Conservation (phyloP, 1,140 invertebrate genomes). For the Brachionus paranguensis region DNA sequence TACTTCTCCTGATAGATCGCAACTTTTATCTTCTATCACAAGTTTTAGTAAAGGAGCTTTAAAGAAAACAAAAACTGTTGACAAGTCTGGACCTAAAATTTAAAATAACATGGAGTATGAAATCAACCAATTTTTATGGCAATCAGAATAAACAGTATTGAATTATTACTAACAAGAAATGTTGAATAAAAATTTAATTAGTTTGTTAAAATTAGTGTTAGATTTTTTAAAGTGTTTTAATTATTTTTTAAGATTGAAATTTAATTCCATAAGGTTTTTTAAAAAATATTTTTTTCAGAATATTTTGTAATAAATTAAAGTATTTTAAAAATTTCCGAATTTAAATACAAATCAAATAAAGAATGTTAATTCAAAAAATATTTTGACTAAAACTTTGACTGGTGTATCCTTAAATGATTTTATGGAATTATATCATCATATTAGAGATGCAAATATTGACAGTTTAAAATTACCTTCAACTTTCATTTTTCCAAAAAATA, state of each 20-base stretch:
- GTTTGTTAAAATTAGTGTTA: neutral
- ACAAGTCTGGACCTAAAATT: conserved; percentile 49
- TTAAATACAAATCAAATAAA: neutral
- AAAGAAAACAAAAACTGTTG: conserved; percentile 48
- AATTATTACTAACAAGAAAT: neutral
- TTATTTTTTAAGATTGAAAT: neutral
- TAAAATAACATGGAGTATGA: conserved; percentile 34
- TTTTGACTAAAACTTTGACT: neutral
- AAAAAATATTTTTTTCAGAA: neutral
- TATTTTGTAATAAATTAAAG: neutral
- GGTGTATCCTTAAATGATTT: no score
- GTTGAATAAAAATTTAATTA: neutral
- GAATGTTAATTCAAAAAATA: neutral
- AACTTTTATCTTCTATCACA: conserved; percentile 49
- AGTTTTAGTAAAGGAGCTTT: conserved; percentile 48
- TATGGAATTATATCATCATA: no score
- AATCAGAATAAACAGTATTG: neutral
- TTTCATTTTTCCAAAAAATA: no score
- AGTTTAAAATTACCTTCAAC: no score
- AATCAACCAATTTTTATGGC: neutral
- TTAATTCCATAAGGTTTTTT: neutral
- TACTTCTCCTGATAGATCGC: conserved; percentile 43
- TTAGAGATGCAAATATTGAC: no score
- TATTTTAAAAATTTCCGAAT: neutral
- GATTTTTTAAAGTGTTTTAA: neutral